Conservation (phyloP, 2,888 invertebrate species). For the Lingula anatina region DNA sequence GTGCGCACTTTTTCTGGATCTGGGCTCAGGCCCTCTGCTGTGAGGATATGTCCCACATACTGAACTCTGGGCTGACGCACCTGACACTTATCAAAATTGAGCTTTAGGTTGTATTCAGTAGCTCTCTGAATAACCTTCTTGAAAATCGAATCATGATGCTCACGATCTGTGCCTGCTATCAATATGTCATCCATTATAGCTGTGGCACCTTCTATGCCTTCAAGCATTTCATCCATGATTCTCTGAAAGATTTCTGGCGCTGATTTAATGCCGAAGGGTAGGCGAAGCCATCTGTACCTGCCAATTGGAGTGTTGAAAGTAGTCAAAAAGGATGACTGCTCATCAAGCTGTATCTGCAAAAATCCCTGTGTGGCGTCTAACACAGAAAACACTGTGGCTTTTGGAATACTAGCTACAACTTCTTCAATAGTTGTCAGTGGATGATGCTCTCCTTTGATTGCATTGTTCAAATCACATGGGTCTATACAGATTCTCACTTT, state of each 20-base stretch:
- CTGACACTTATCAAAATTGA: slow-evolving; percentile 14
- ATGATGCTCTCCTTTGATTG: slow-evolving; percentile 13
- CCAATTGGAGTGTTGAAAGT: slow-evolving; percentile 17
- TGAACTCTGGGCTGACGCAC: slow-evolving; percentile 8
- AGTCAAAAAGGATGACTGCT: slow-evolving; percentile 13
- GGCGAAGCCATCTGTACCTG: slow-evolving; percentile 3
- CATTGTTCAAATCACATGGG: slow-evolving; percentile 8
- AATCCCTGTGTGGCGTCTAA: slow-evolving; percentile 22
- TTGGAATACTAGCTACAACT: slow-evolving; percentile 14
- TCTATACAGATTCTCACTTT: slow-evolving; percentile 20
- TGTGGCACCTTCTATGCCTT: slow-evolving; percentile 12
- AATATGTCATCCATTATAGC: slow-evolving; percentile 18
- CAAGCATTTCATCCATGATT: slow-evolving; percentile 14
- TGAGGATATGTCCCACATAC: slow-evolving; percentile 14
- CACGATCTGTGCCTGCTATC: slow-evolving; percentile 9
- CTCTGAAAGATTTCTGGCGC: slow-evolving; percentile 14
- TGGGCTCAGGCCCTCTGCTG: slow-evolving; percentile 11
- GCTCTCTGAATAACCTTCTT: slow-evolving; percentile 11
- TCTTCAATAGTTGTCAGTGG: slow-evolving; percentile 22
- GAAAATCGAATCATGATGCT: slow-evolving; percentile 12
- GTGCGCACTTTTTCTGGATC: slow-evolving; percentile 15
- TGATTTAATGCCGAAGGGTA: slow-evolving; percentile 8
- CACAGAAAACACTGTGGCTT: slow-evolving; percentile 17
- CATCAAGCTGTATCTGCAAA: slow-evolving; percentile 17
- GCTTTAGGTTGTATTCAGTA: slow-evolving; percentile 11